Evolutionary conservation across 1,140 invertebrate genomes (phyloP).

Genomic region (Sycophila sp.): DNA sequence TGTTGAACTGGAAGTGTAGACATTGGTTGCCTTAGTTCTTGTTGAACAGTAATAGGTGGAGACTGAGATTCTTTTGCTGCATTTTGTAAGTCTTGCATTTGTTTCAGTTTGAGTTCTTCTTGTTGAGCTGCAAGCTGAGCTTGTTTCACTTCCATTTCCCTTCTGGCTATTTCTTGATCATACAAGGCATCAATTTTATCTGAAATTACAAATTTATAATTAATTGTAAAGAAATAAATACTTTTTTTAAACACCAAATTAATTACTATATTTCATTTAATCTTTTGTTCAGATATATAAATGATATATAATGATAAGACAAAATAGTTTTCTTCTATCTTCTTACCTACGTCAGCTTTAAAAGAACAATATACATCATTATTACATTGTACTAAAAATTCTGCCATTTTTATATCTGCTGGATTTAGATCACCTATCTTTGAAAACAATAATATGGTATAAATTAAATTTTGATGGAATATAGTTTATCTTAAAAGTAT

Average conservation of each 20-base stretch:
- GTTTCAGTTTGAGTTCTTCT: conserved; percentile 23
- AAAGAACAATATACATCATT: conserved; percentile 50
- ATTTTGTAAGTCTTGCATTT: conserved; percentile 21
- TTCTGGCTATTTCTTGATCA: conserved; percentile 56
- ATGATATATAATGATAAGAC: not conserved
- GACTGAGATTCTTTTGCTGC: conserved; percentile 5
- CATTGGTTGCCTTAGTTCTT: not conserved
- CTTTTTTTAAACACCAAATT: not conserved
- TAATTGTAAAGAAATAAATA: conserved; percentile 36
- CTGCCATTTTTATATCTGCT: conserved; percentile 47
- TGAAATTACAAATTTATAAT: too few species aligned
- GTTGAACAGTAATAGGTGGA: not conserved
- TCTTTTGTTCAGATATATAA: not conserved
- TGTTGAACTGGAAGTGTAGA: not conserved
- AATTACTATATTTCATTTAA: not conserved
- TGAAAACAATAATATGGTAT: conserved; percentile 14
- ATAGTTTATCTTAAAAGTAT: not conserved
- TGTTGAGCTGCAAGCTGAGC: conserved; percentile 48
- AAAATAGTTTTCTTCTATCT: not conserved
- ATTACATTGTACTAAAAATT: conserved; percentile 44
- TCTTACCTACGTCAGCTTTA: conserved; percentile 63
- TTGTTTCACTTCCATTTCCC: conserved; percentile 55
- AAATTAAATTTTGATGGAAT: conserved; percentile 18
- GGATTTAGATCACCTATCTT: conserved; percentile 49
- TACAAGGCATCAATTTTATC: conserved; percentile 50